Conservation (phyloP, 2,888 invertebrate species). For the Archips crataeganus region DNA sequence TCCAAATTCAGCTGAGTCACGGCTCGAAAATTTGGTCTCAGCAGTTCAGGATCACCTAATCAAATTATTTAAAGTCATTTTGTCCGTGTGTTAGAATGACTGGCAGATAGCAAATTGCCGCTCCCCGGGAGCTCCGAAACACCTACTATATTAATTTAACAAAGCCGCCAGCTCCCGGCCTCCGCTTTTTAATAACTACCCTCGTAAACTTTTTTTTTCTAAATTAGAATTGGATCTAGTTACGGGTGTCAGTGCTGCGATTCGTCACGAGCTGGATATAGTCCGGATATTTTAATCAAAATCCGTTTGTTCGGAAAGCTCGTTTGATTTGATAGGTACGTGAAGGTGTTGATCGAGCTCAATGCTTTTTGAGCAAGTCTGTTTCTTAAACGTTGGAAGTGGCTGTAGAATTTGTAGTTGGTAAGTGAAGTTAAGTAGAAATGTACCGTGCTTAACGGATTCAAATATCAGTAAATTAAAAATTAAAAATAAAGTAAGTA, state of each 20-base stretch:
- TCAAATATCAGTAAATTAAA: no score
- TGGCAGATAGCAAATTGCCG: slow-evolving; percentile 37
- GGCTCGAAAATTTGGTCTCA: slow-evolving; percentile 25
- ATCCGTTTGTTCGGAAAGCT: slow-evolving; percentile 21
- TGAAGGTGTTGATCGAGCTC: not conserved
- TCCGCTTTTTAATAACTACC: slow-evolving; percentile 71
- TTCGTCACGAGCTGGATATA: slow-evolving; percentile 54
- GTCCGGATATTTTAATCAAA: slow-evolving; percentile 42
- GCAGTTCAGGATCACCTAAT: slow-evolving; percentile 32
- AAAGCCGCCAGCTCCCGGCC: slow-evolving; percentile 74
- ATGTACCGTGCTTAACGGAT: no score
- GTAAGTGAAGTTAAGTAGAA: no score
- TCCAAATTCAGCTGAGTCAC: slow-evolving; percentile 27
- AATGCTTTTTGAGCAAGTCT: not conserved
- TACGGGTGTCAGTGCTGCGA: slow-evolving; percentile 60
- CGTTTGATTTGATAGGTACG: slow-evolving; percentile 25
- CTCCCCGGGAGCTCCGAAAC: slow-evolving; percentile 33
- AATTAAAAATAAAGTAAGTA: no score
- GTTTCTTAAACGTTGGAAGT: not conserved
- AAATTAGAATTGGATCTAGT: slow-evolving; percentile 53
- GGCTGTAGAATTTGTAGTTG: not conserved
- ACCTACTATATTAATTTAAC: slow-evolving; percentile 76
- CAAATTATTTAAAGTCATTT: slow-evolving; percentile 41
- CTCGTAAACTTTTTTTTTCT: slow-evolving; percentile 63
- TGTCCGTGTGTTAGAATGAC: slow-evolving; percentile 38